Base-by-base conservation (phyloP, 1,140 invertebrate species). In the Sinella curviseta region DNA sequence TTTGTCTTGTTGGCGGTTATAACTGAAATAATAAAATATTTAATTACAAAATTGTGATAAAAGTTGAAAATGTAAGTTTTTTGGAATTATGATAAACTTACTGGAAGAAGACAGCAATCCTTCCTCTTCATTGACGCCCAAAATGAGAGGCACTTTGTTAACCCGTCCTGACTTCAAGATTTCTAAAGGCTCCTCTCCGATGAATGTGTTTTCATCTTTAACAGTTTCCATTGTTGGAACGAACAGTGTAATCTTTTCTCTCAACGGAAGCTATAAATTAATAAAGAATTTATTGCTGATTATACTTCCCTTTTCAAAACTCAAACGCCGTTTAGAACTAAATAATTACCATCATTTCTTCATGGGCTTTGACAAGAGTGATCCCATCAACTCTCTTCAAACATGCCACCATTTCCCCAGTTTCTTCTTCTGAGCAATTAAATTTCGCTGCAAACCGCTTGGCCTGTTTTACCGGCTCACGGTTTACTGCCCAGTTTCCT, bases 181-280 rank as follows among this genome's bases (percentile, higher is more conserved):
- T 12, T 35, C 39, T 26, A 48, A 14, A 24, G 80, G 80, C 39
- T 78, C 54, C 28, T 65, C 20, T 0, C 30, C 26, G 20, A 81
- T 39, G 39, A 81, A 81, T 34, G 76, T 70, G 1, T 76, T 31
- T n/a, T 78, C 74, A 35, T 78, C 77, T 8, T 78, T 26, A 0
- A 76, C 28, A 14, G 55, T 70, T 31, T 81, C 80, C 75, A 81
- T 78, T 24, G 73, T 76, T n/a, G 80, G 80, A 20, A 55, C 57
- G 34, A 78, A 81, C 20, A 81, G 55, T 2, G 70, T 39, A 30
- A 78, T 78, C 74, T 78, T 35, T 34, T 81, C 76, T 24, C 80
- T 26, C 28, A 81, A 24, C 2, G 80, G 80, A 4, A 39, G 33
- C 74, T 75, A 48, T 17, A 74, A 28, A 36, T n/a, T n/a, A n/a